Evolutionary conservation across 2,888 invertebrate species (phyloP).

Genomic region (Pristionchus entomophagus): DNA sequence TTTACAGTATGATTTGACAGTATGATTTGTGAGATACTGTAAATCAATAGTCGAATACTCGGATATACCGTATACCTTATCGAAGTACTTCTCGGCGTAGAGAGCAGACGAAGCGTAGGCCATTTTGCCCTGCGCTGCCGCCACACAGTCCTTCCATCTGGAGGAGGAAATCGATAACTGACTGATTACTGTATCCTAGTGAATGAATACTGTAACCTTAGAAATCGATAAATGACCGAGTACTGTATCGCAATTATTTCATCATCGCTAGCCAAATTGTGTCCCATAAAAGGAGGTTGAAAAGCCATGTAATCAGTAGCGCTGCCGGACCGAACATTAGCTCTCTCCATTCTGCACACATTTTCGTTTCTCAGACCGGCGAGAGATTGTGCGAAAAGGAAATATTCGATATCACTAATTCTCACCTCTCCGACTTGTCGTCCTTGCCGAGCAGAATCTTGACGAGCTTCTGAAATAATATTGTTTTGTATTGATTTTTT

Average conservation of each 20-base stretch:
- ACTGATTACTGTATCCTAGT: too few species aligned
- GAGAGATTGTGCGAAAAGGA: background rate
- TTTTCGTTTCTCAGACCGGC: too few species aligned
- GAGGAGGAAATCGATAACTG: too few species aligned
- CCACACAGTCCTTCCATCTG: conserved; percentile 90
- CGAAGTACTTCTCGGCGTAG: conserved; percentile 91
- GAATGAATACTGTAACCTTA: too few species aligned
- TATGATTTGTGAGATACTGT: too few species aligned
- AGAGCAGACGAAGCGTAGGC: conserved; percentile 82
- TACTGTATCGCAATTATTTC: too few species aligned
- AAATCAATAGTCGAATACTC: too few species aligned
- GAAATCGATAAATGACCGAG: too few species aligned
- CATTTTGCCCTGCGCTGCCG: conserved; percentile 51
- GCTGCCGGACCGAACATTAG: too few species aligned
- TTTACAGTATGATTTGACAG: too few species aligned
- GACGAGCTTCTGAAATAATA: conserved; percentile 39
- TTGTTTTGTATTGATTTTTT: background rate
- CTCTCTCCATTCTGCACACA: too few species aligned
- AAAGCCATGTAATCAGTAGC: too few species aligned
- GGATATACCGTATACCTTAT: conserved; percentile 84
- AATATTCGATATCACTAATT: background rate
- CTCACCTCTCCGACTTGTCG: conserved; percentile 39
- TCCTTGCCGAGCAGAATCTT: conserved; percentile 45
- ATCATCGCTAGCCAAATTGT: background rate
- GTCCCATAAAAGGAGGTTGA: background rate